Base-by-base conservation (phyloP, 1,140 invertebrate species). In the Melanaphis sacchari region DNA sequence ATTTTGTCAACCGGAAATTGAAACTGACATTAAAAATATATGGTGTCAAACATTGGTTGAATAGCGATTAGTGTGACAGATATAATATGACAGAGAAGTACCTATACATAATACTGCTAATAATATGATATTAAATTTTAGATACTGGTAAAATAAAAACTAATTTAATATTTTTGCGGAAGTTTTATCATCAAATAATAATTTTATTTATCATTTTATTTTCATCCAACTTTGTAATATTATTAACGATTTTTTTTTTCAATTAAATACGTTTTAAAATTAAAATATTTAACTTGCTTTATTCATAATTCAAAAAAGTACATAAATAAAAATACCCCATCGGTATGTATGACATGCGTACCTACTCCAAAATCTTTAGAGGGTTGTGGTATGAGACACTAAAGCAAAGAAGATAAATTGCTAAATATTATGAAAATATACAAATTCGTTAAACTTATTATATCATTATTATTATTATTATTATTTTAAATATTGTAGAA, bases 241-340 rank as follows among this genome's bases (percentile, higher is more conserved):
- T 26, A 41, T 84, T 84, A 84, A 15, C 26, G 38, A 85, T 41
- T 40, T 85, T 85, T 85, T 41, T 40, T 41, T 85, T 41, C 82
- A 85, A 85, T 40, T 40, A 76, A 76, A 43, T 85, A 85, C 15
- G 84, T 6, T 85, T 43, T 43, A n/a, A 85, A 85, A 85, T 85
- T 46, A 85, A 41, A 85, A 85, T 85, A 85, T 85, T 85, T 85
- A 31, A 85, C 15, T 43, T 84, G 38, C 40, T 41, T 40, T 41
- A 26, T 84, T 38, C 38, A 41, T 84, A 84, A 84, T 84, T 40
- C 26, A 84, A 24, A 82, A 82, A 36, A 21, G 40, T 85, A 85
- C 22, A 85, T 41, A 43, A 85, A 82, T 82, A 84, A 38, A 38
- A 84, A 84, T 84, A 84, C 82, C 38, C 82, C 38, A 84, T 84